These are phyloP conservation scores for Pollenia angustigena DNA, from an alignment of 2,888 invertebrate species.

Conservation along the genomic window DNA sequence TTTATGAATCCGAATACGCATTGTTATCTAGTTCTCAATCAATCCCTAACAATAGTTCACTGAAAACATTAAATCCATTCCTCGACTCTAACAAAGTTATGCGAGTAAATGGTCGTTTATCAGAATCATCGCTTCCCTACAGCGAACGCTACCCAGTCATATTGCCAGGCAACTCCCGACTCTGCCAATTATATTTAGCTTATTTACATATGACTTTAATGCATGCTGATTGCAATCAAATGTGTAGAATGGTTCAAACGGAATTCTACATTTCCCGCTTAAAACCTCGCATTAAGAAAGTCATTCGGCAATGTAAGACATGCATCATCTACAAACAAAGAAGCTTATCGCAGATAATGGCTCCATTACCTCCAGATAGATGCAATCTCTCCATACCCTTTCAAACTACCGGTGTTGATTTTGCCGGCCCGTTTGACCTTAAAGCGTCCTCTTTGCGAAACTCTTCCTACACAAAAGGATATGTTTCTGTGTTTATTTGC, in stretches of 20 bases:
- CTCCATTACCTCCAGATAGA: constrained; percentile 21
- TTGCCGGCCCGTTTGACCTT: constrained; percentile 31
- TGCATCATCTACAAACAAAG: constrained; percentile 20
- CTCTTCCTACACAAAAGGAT: too few relatives aligned
- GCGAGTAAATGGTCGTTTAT: neutral
- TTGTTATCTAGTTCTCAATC: too few relatives aligned
- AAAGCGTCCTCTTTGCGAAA: too few relatives aligned
- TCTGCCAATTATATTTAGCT: neutral
- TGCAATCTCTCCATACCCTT: constrained; percentile 9
- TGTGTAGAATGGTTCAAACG: neutral
- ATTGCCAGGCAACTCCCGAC: neutral
- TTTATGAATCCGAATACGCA: too few relatives aligned
- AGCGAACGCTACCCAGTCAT: constrained; percentile 1
- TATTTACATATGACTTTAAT: neutral
- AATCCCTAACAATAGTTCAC: too few relatives aligned
- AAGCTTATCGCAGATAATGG: constrained; percentile 19
- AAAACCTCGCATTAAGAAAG: too few relatives aligned
- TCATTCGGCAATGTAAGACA: constrained; percentile 19
- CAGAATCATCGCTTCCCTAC: constrained; percentile 5
- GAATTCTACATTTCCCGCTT: neutral
- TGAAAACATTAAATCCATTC: too few relatives aligned
- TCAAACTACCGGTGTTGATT: constrained; percentile 32
- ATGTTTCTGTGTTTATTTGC: too few relatives aligned
- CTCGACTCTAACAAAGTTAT: neutral
- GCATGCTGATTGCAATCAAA: too few relatives aligned